Conservation (phyloP, 2,888 invertebrate species). For the Lobophora halterata region DNA sequence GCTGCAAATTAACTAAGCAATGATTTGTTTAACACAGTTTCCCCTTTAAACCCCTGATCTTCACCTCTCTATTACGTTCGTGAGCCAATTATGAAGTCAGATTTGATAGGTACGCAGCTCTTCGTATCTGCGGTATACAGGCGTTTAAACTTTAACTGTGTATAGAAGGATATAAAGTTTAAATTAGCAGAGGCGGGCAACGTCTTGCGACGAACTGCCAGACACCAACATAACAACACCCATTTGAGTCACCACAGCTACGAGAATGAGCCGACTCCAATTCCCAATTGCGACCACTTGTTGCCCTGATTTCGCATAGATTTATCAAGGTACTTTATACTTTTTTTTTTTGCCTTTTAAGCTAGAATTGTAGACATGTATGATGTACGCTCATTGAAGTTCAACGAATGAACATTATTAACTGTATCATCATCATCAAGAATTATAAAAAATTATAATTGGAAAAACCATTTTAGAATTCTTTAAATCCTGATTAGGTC, state of each 20-base stretch:
- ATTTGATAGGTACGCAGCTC: conserved; percentile 25
- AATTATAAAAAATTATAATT: too few species aligned
- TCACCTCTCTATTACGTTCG: conserved; percentile 44
- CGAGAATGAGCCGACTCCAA: conserved; percentile 37
- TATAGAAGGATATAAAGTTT: conserved; percentile 2
- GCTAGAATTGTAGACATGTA: too few species aligned
- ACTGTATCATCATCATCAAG: too few species aligned
- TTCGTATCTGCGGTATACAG: conserved; percentile 1
- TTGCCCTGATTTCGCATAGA: conserved; percentile 21
- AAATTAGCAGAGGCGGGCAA: conserved; percentile 1
- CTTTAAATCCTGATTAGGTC: too few species aligned
- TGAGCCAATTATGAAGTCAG: conserved; percentile 46
- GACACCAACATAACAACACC: conserved; percentile 38
- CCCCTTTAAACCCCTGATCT: too few species aligned
- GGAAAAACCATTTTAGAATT: too few species aligned
- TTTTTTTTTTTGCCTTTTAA: too few species aligned
- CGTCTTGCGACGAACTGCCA: conserved; percentile 14
- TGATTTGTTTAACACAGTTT: too few species aligned
- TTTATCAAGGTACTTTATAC: too few species aligned
- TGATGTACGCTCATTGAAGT: too few species aligned
- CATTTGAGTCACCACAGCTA: conserved; percentile 37
- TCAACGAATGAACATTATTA: too few species aligned
- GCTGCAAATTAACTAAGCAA: too few species aligned
- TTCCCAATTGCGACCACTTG: conserved; percentile 37
- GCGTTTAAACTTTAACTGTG: conserved; percentile 19